These are phyloP conservation scores for Drosophila lutescens DNA, from an alignment of 2,888 invertebrate genomes.

Conservation along the genomic window DNA sequence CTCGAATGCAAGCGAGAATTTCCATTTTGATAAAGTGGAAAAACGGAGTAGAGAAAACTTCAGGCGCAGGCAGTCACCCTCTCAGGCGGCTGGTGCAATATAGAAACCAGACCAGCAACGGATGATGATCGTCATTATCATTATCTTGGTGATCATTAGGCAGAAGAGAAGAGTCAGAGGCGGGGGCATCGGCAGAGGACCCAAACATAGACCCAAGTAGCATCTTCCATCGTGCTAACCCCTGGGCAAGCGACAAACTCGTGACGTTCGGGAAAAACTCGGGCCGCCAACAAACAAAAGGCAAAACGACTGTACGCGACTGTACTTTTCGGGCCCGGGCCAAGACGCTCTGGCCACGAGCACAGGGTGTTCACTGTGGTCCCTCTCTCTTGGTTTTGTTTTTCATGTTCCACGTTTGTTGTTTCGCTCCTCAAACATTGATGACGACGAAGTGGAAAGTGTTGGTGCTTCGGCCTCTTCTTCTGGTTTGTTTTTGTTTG, in stretches of 20 bases:
- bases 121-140: constrained; percentile 26
- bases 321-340: constrained; percentile 33
- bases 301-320: constrained; percentile 24
- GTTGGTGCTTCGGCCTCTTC: constrained; percentile 22
- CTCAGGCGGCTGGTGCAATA: constrained; percentile 1
- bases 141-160: constrained; percentile 15
- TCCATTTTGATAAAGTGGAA: constrained; percentile 8
- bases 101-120: constrained; percentile 23
- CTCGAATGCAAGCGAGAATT: constrained; percentile 6
- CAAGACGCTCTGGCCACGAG: constrained; percentile 13
- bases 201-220: neutral
- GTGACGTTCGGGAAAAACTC: constrained; percentile 42
- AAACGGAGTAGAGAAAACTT: constrained; percentile 27
- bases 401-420: neutral
- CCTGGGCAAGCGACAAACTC: constrained; percentile 39
- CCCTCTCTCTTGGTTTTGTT: neutral
- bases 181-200: neutral
- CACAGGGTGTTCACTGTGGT: constrained; percentile 23
- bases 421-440: constrained; percentile 24
- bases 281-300: constrained; percentile 21
- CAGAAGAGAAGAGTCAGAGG: neutral
- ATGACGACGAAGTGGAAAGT: constrained; percentile 53
- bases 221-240: constrained; percentile 27
- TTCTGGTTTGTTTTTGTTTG: constrained; percentile 42
- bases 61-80: neutral